These are phyloP conservation scores for Dermatemys mawii DNA, from an alignment of 2,113 vertebrate species.

Conservation along the genomic window DNA sequence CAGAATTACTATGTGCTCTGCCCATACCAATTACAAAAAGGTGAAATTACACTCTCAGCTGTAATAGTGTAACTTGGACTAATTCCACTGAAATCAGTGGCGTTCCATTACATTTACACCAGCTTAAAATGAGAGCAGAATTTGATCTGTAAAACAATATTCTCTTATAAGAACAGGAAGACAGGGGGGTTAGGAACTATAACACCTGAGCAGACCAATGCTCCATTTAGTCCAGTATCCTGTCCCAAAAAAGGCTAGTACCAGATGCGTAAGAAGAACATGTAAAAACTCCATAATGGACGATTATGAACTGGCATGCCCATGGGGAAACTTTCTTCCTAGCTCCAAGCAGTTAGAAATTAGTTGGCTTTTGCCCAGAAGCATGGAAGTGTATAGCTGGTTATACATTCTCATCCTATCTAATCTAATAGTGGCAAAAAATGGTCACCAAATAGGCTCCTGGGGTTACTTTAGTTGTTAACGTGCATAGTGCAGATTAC, in stretches of 20 bases:
- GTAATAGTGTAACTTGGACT: background rate
- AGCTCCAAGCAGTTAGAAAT: background rate
- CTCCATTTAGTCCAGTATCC: background rate
- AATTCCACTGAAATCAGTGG: background rate
- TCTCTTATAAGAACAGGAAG: background rate
- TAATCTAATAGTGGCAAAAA: background rate
- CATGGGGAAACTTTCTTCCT: background rate
- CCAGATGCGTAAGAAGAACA: background rate
- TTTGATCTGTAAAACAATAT: background rate
- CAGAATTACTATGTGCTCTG: background rate
- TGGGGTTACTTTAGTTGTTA: background rate
- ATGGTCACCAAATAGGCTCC: background rate
- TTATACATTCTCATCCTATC: background rate
- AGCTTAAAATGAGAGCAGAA: background rate
- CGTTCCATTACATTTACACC: background rate
- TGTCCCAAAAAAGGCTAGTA: background rate
- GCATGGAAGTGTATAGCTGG: fast-evolving
- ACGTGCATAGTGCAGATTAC: background rate
- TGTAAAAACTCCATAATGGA: background rate
- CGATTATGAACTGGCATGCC: background rate
- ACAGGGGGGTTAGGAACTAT: background rate
- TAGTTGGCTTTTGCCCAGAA: background rate
- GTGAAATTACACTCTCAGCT: background rate
- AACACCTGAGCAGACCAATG: background rate
- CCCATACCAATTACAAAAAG: background rate